A percentile compares a stretch with the other conserved stretches of the same genome.
Conservation (phyloP, 2,113 vertebrate genomes). For the Taurulus bubalis region DNA sequence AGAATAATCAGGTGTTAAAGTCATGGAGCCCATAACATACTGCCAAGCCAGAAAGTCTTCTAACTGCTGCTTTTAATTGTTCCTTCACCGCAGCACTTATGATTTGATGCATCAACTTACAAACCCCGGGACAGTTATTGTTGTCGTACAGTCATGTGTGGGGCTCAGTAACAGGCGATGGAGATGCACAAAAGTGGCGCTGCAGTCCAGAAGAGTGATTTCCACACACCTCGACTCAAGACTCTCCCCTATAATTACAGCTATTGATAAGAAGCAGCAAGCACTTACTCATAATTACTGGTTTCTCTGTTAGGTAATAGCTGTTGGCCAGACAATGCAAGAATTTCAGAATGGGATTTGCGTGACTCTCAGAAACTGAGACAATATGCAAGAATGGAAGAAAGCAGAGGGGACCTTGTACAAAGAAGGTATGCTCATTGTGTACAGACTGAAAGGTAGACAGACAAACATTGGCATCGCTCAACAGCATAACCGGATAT, state of each 20-base stretch:
- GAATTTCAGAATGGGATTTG: conserved; percentile 38
- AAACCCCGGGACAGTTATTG: conserved; percentile 11
- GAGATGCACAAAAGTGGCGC: conserved; percentile 41
- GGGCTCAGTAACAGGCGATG: not conserved
- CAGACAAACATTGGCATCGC: not conserved
- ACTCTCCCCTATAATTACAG: conserved; percentile 72
- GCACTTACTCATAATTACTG: conserved; percentile 76
- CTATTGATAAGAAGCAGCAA: conserved; percentile 79
- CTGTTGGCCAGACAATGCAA: conserved; percentile 64
- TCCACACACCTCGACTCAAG: conserved; percentile 38
- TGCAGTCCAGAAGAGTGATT: conserved; percentile 56
- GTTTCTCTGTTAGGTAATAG: conserved; percentile 73
- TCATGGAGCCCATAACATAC: conserved; percentile 25
- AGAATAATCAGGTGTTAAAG: conserved; percentile 41
- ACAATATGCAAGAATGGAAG: not conserved
- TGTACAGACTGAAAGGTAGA: not conserved
- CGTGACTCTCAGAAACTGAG: conserved; percentile 19
- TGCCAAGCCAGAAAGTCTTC: conserved; percentile 15
- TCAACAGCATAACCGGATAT: not conserved
- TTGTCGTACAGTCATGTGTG: conserved; percentile 9
- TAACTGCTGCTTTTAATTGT: conserved; percentile 38
- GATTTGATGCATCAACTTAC: conserved; percentile 17
- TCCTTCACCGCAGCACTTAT: conserved; percentile 23
- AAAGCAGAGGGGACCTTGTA: not conserved
- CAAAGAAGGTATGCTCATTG: not conserved